Evolutionary conservation across 2,888 invertebrate genomes (phyloP), one percentile per base, ranked within the genome.

Genomic region (Nezara viridula): DNA sequence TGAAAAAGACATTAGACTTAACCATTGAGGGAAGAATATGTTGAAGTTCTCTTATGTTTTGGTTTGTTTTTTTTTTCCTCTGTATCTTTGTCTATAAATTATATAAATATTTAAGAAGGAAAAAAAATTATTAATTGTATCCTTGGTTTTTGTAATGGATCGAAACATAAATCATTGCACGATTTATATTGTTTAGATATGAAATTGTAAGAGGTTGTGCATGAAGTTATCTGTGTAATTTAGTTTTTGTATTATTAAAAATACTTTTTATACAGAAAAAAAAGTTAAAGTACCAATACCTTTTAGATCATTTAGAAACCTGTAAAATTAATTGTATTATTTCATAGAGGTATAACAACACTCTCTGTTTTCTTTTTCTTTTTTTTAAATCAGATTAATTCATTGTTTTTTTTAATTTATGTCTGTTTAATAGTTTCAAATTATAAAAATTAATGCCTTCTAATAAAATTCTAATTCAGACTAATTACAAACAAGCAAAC

Each of bases 171-270:
- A n/a, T 40, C 44, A 81, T 44, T 81, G 44, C 44, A n/a, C 44
- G 44, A 81, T 44, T 81, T 81, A n/a, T n/a, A 81, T 81, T 81
- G n/a, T 81, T 44, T 24, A 81, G 50, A 49, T 85, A 50, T 27
- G 32, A 47, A 47, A 6, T 19, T 86, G 86, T 86, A 86, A 32
- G 52, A 86, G 40, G 86, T 52, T 52, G 47, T 55, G 52, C 0
- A 19, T 27, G 24, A 47, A 37, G 52, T 27, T 24, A 50, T 52
- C 21, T 50, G 47, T 86, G 55, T 55, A 86, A 52, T 52, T 86
- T 86, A 55, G 55, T 52, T 50, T 86, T 86, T 86, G 86, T 86
- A 55, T 52, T 6, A 49, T 86, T 86, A 86, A 47, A 47, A 37
- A 50, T 52, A 55, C 50, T 86, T 86, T 86, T 50, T 40, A 86